Conservation (phyloP, 2,888 invertebrate genomes). For the Hemicrepidius hirtus region DNA sequence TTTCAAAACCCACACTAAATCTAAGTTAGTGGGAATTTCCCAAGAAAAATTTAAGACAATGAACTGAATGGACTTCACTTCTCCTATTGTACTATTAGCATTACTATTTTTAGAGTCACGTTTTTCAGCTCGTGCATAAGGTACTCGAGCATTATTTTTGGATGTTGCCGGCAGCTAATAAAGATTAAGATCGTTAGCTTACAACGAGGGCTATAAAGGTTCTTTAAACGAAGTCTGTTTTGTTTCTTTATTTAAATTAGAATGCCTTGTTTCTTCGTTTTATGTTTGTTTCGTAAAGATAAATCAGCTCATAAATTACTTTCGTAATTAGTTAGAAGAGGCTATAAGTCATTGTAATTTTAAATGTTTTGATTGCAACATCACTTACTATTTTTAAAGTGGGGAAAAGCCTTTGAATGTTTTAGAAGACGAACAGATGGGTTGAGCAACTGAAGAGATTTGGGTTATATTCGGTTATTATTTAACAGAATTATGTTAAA, state of each 20-base stretch:
- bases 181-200: constrained; percentile 3
- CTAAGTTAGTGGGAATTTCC: not conserved
- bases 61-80: constrained; percentile 5
- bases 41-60: constrained; percentile 8
- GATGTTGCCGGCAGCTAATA: constrained; percentile 13
- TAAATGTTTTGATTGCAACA: no score
- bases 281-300: not conserved
- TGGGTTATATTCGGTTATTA: no score
- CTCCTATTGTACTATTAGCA: not conserved
- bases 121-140: not conserved
- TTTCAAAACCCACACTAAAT: not conserved
- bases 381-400: no score
- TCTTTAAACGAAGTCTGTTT: not conserved
- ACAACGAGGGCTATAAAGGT: not conserved
- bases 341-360: no score
- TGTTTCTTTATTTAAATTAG: constrained; percentile 4
- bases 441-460: not conserved
- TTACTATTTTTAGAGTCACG: constrained; percentile 18
- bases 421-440: no score
- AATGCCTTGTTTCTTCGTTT: not conserved
- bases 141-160: not conserved
- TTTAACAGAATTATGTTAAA: no score
- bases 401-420: no score
- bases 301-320: no score
- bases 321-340: no score